Percentiles rank a stretch among this genome's conserved stretches.
Conservation (phyloP, 2,797 vertebrate genomes). For the Tadarida brasiliensis region DNA sequence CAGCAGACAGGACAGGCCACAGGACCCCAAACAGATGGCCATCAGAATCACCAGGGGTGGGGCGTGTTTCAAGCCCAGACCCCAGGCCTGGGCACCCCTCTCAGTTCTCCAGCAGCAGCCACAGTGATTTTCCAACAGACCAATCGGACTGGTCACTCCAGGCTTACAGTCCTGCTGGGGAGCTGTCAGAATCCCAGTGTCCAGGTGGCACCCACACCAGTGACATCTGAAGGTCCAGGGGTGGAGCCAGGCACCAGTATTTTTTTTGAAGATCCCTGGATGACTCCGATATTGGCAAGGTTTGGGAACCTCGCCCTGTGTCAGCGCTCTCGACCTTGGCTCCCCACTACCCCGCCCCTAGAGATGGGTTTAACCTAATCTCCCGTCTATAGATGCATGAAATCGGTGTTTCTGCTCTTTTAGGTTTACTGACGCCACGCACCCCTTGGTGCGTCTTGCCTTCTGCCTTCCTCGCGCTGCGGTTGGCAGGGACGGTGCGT, state of each 20-base stretch:
- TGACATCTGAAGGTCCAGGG: background rate
- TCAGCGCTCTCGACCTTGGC: background rate
- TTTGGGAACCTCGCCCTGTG: rapidly evolving
- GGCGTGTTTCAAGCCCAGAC: background rate
- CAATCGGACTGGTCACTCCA: background rate
- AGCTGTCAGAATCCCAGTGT: background rate
- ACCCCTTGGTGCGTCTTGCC: background rate
- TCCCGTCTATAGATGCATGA: background rate
- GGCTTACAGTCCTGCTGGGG: background rate
- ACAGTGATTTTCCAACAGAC: background rate
- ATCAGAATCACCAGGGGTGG: too few relatives aligned
- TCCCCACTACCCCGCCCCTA: background rate
- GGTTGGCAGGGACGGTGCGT: rapidly evolving
- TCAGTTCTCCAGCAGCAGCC: background rate
- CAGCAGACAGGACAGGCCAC: background rate
- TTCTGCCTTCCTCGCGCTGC: rapidly evolving
- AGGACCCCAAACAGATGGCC: too few relatives aligned
- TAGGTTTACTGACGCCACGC: too few relatives aligned
- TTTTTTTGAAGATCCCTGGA: background rate
- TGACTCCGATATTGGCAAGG: background rate
- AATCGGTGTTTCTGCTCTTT: background rate
- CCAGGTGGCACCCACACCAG: background rate
- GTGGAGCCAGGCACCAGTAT: background rate
- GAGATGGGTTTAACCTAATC: rapidly evolving
- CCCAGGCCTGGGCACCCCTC: background rate